phyloP scores from a whole-genome alignment of 2,888 invertebrate species.

The Formica aserva region DNA sequence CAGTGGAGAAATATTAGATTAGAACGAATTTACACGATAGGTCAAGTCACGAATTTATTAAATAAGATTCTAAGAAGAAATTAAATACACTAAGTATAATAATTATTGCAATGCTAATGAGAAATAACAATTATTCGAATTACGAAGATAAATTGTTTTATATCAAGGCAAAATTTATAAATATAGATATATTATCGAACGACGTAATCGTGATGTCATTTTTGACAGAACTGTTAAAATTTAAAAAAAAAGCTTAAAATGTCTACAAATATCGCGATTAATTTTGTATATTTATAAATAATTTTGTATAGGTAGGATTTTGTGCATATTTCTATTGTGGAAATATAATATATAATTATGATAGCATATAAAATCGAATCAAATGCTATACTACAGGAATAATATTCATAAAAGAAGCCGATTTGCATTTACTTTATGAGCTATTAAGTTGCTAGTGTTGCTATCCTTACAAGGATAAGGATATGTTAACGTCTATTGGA shows the following conservation, averaged over 20 bases:
- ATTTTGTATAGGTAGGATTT: constrained; percentile 20
- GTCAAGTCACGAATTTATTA: not conserved
- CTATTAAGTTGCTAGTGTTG: constrained; percentile 43
- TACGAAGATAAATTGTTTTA: not conserved
- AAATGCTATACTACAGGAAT: not conserved
- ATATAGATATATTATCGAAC: no score
- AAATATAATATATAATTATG: constrained; percentile 2
- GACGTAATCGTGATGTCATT: not conserved
- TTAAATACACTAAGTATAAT: not conserved
- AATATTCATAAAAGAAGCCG: not conserved
- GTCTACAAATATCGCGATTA: not conserved
- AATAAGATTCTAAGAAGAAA: not conserved
- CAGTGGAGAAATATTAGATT: not conserved
- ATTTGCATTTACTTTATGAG: constrained; percentile 1
- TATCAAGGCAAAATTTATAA: not conserved
- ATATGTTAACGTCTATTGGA: constrained; percentile 64
- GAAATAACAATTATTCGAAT: not conserved
- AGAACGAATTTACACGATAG: not conserved
- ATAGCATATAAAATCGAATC: not conserved
- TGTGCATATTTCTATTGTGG: not conserved
- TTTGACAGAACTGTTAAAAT: not conserved
- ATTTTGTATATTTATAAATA: constrained; percentile 38
- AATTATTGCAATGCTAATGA: not conserved
- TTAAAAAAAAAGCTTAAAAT: not conserved
- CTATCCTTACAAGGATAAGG: constrained; percentile 71